phyloP scores from a whole-genome alignment of 2,797 vertebrate species.

The Diplodus sargus region DNA sequence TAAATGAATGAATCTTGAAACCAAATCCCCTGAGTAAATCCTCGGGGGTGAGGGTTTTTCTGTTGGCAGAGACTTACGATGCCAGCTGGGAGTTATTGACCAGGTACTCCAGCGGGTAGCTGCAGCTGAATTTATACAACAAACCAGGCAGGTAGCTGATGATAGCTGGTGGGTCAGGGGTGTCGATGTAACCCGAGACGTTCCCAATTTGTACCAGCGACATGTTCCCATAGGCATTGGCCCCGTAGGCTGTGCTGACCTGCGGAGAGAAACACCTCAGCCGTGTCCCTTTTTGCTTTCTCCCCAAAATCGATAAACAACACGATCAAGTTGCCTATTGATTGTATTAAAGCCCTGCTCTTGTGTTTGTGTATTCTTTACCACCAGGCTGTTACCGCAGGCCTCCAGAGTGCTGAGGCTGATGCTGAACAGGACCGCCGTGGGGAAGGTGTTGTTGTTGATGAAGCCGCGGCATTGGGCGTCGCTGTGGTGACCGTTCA shows the following conservation, averaged over 20 bases:
- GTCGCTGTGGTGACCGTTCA: constrained; percentile 93
- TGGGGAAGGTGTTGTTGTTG: constrained; percentile 99
- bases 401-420: constrained; percentile 96
- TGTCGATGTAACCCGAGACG: constrained; percentile 97
- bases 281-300: constrained; percentile 10
- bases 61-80: constrained; percentile 88
- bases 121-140: constrained; percentile 99
- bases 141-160: constrained; percentile 98
- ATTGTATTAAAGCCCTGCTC: constrained; percentile 20
- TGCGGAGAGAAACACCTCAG: constrained; percentile 72
- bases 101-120: constrained; percentile 97
- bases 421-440: constrained; percentile 96
- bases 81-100: constrained; percentile 99
- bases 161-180: constrained; percentile 94
- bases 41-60: constrained; percentile 20
- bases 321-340: constrained; percentile 33
- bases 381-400: constrained; percentile 95
- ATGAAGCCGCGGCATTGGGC: constrained; percentile 95
- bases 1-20: constrained; percentile 20
- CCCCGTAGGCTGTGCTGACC: constrained; percentile 92
- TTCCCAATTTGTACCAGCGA: constrained; percentile 97
- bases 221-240: constrained; percentile 92
- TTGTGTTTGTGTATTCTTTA: constrained; percentile 76
- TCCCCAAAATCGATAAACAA: constrained; percentile 23
- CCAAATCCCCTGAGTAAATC: constrained; percentile 4